Evolutionary conservation across 2,797 vertebrate genomes (phyloP), one percentile per base, ranked within the genome.

Genomic region (Gastrophryne carolinensis): DNA sequence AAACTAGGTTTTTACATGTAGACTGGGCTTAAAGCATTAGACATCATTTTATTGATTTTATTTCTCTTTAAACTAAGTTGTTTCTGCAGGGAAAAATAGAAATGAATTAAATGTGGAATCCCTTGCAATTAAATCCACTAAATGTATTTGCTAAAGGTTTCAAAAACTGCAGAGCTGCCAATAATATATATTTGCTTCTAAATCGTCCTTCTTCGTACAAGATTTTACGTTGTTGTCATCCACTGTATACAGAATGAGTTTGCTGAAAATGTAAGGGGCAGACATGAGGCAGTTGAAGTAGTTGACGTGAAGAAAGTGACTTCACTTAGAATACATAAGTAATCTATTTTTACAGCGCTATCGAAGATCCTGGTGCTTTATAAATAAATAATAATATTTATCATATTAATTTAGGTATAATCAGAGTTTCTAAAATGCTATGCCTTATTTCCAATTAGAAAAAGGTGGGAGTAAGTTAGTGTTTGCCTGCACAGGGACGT

Each of bases 21-120:
- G 27, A 23, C 29, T 30, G 13, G 7, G 12, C 7, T 58, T 11
- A 4, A 61, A 50, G 6, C 26, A 3, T 13, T 30, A 58, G 35
- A 19, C 5, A 50, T 13, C 34, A 60, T 72, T 72, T 58, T 70
- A 58, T 44, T 57, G 53, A 32, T 39, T 9, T 69, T 50, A 15
- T 19, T 30, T 26, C 27, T 53, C 29, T 63, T 44, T 47, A 17
- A 19, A 30, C 17, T 57, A 54, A 70, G 34, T 7, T 57, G 34
- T 44, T 58, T 56, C 66, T 58, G 49, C 30, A 35, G 37, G 56
- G 39, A 60, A 72, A 41, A 72, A 61, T 72, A 72, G 60, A 58
- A 54, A 72, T 47, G 21, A 72, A 57, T 50, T 61, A 61, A 60
- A 26, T 47, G 57, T 41, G 26, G 23, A 72, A 72, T 26, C 68